A percentile compares a stretch with the other conserved stretches of the same genome.
These are phyloP conservation scores for Phyllostomus discolor DNA, from an alignment of 2,113 vertebrate species.

Conservation along the genomic window DNA sequence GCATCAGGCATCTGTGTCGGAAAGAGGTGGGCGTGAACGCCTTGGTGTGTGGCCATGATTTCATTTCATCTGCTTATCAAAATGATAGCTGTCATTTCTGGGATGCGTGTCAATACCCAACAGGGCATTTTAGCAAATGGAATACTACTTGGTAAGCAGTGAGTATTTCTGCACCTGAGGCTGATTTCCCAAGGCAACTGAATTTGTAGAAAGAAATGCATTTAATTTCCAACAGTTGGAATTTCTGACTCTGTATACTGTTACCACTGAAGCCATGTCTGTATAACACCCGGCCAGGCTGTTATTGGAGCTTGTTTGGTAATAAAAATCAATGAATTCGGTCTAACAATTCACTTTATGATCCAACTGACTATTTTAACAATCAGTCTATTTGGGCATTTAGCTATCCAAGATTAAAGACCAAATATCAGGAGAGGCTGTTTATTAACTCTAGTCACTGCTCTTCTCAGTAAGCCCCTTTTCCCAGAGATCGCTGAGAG, in stretches of 20 bases:
- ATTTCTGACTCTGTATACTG: background rate
- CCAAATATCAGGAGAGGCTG: background rate
- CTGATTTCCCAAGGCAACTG: background rate
- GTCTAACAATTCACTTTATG: constrained; percentile 53
- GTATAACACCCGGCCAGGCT: background rate
- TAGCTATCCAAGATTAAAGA: constrained; percentile 42
- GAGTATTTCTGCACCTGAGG: constrained; percentile 24
- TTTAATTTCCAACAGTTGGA: constrained; percentile 47
- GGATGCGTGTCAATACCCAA: constrained; percentile 22
- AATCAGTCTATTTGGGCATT: constrained; percentile 14
- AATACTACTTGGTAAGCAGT: background rate
- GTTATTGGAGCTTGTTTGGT: constrained; percentile 14
- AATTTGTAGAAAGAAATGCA: constrained; percentile 62
- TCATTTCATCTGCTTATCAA: background rate
- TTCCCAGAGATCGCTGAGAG: background rate
- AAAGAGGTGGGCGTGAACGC: background rate
- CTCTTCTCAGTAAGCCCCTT: background rate
- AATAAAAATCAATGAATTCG: constrained; percentile 62
- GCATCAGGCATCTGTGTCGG: constrained; percentile 41
- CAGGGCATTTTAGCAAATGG: background rate
- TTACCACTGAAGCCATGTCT: background rate
- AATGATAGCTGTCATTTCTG: constrained; percentile 56
- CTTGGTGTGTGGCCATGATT: background rate
- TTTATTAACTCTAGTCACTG: background rate
- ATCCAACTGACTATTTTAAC: constrained; percentile 12